Conservation (phyloP, 2,888 invertebrate genomes). For the Synanthedon andrenaeformis region DNA sequence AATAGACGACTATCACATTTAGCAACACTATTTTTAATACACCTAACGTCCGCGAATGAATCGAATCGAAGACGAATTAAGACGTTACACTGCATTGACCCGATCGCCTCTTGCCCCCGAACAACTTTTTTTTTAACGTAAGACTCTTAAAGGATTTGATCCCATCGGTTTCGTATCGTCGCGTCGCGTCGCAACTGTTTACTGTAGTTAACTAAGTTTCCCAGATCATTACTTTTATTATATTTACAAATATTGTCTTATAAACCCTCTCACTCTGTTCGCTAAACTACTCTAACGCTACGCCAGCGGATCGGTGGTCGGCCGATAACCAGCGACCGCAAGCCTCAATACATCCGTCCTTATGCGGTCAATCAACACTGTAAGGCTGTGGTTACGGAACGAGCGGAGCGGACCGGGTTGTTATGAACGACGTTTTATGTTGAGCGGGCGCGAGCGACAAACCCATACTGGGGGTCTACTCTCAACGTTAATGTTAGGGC, state of each 20-base stretch:
- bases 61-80: constrained; percentile 53
- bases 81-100: constrained; percentile 57
- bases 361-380: too few relatives aligned
- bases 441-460: too few relatives aligned
- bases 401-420: too few relatives aligned
- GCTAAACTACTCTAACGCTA: constrained; percentile 63
- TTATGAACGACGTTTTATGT: too few relatives aligned
- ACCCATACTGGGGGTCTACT: too few relatives aligned
- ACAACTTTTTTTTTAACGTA: constrained; percentile 41
- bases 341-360: too few relatives aligned
- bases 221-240: constrained; percentile 64
- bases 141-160: constrained; percentile 72
- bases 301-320: constrained; percentile 60
- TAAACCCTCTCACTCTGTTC: constrained; percentile 70
- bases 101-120: constrained; percentile 42
- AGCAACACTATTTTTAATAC: constrained; percentile 62
- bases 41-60: constrained; percentile 51
- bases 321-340: constrained; percentile 33
- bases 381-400: too few relatives aligned
- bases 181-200: constrained; percentile 34
- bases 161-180: constrained; percentile 68
- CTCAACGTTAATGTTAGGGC: too few relatives aligned
- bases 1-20: constrained; percentile 69
- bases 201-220: constrained; percentile 54
- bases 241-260: constrained; percentile 72